Evolutionary conservation across 1,140 invertebrate species (phyloP), one percentile per base, ranked within the genome.

Genomic region (Tetragnatha versicolor): DNA sequence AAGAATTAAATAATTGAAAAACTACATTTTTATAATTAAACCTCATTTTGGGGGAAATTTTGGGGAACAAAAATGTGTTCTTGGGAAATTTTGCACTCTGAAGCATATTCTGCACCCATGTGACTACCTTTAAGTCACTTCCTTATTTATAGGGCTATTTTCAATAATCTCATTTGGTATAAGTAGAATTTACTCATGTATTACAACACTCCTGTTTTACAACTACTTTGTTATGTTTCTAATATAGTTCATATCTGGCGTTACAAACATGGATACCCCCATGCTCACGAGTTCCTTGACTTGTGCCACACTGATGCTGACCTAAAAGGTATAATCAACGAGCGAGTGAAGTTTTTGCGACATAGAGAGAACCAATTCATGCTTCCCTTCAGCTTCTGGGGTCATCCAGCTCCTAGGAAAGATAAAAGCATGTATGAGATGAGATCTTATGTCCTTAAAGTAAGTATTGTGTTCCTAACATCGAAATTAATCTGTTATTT

Each of bases 311-410:
- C 45, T 25, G 83, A 84, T 58, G 17, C 39, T 93, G 91, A 94
- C 82, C 94, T 94, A 84, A 86, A 90, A 77, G 89, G 90, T 78
- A 87, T 97, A 81, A 89, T 93, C 80, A 92, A 91, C 80, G 93
- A 96, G 83, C 90, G 94, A 82, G 92, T 94, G 33, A 91, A 91
- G 83, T 92, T 91, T 82, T 87, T 99, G n/a, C 87, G 95, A 80
- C 94, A 93, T 0, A 89, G 96, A 66, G 93, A 96, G 84, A 90
- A 96, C 82, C 96, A 98, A 86, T 98, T 97, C 85, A 87, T 98
- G 55, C 87, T 98, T 66, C 91, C 94, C 35, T 90, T 90, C 82
- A 95, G 93, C 86, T 96, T 93, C 84, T 96, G 94, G 94, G 94
- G 93, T 0, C 88, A 89, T 76, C 92, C 94, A 9, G 87, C 90